A percentile compares a stretch with the other conserved stretches of the same genome.
These are phyloP conservation scores for Ischnus inquisitorius DNA, from an alignment of 2,888 invertebrate genomes.

Conservation along the genomic window DNA sequence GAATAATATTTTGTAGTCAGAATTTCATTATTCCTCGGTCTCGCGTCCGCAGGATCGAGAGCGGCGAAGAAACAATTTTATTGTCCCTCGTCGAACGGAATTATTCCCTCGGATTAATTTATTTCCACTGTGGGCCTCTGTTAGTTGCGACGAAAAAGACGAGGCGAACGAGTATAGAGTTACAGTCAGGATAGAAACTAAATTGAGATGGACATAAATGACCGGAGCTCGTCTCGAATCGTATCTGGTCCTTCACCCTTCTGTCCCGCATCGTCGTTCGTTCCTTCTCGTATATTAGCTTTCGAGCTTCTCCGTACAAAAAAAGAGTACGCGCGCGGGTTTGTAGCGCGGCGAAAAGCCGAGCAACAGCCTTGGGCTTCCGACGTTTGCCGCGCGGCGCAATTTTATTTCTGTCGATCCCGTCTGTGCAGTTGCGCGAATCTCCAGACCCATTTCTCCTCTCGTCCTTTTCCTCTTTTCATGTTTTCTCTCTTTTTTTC, in stretches of 20 bases:
- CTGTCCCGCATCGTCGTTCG: constrained; percentile 51
- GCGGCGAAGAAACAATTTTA: constrained; percentile 45
- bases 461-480: constrained; percentile 1
- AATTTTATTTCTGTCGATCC: constrained; percentile 32
- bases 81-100: constrained; percentile 30
- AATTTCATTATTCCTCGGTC: neutral
- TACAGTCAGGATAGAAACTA: constrained; percentile 11
- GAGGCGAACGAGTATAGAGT: neutral
- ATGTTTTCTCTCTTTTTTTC: neutral
- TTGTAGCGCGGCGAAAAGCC: constrained; percentile 27
- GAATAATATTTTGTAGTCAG: neutral
- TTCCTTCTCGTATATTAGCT: neutral
- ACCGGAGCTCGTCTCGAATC: constrained; percentile 43
- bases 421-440: constrained; percentile 12
- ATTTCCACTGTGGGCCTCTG: constrained; percentile 7
- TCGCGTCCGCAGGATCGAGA: neutral
- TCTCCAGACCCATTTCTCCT: neutral
- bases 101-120: constrained; percentile 55
- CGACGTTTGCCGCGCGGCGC: neutral
- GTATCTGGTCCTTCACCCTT: constrained; percentile 59
- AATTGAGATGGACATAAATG: constrained; percentile 67
- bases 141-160: neutral
- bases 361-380: neutral
- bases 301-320: constrained; percentile 7
- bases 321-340: neutral